Evolutionary conservation across 2,797 vertebrate species (phyloP), one percentile per base, ranked within the genome.

Genomic region (Clarias platycephalus): DNA sequence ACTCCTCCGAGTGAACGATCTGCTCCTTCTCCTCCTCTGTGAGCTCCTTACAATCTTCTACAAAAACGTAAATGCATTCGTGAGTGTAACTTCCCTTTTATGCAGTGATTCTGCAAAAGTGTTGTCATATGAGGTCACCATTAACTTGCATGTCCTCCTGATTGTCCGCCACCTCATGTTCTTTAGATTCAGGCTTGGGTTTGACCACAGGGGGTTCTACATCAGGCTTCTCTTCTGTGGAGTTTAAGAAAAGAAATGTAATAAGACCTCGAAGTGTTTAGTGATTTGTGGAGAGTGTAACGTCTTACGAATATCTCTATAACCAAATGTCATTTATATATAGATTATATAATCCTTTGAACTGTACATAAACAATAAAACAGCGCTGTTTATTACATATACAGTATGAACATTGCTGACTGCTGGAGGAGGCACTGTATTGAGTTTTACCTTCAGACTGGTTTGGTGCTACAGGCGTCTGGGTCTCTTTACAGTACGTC

Each of bases 1-100:
- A 97, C 88, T 97, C 96, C 90, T 97, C 96, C 0, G 96, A 97
- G 90, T 96, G 95, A 83, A 96, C 91, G 79, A 96, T 94, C 91
- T 97, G 96, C 84, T 96, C 94, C 83, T 96, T 97, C 88, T 97
- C 96, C 91, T 97, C 96, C 84, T 96, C 96, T 26, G 96, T 97
- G 89, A 97, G 90, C 91, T 97, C 96, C 87, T 95, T 93, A 37
- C 95, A 95, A 90, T 94, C 93, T 90, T 94, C 96, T 96, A 78
- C 58, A 37, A 80, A 80, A 55, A 79, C 72, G 79, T 0, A 62
- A 24, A 5, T 44, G 44, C 57, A 22, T 74, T 15, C 7, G 28
- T 24, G 13, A 55, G 60, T 18, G 34, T 18, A 12, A 31, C 16
- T n/a, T 64, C 37, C 22, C 10, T 3, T 9, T 79, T 26, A 26